phyloP scores from a whole-genome alignment of 2,113 vertebrate genomes.

The Catharus minimus region DNA sequence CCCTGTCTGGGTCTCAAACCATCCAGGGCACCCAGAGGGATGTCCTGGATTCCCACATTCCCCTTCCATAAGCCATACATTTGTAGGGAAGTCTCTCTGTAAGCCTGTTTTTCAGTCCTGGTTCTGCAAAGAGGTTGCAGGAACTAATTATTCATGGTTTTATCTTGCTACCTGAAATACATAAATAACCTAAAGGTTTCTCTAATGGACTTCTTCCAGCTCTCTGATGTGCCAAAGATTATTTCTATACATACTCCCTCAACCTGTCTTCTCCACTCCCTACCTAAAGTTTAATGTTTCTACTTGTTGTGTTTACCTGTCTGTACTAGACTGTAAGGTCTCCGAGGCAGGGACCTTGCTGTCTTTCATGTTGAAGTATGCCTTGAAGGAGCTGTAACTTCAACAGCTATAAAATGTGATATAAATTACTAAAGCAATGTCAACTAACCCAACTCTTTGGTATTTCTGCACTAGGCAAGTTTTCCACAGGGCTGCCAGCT shows the following conservation, averaged over 20 bases:
- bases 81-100: neutral
- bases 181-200: conserved; percentile 64
- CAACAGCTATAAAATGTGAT: conserved; percentile 36
- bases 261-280: conserved; percentile 70
- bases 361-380: conserved; percentile 13
- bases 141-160: conserved; percentile 66
- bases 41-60: neutral
- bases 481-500: neutral
- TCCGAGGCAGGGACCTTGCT: conserved; percentile 14
- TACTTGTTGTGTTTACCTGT: conserved; percentile 68
- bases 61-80: neutral
- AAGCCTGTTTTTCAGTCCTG: neutral
- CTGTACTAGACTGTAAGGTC: conserved; percentile 53
- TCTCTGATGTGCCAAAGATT: conserved; percentile 71
- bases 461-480: neutral
- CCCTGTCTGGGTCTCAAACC: no score
- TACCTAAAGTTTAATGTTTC: conserved; percentile 64
- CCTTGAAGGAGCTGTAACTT: conserved; percentile 43
- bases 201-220: conserved; percentile 64
- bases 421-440: conserved; percentile 5
- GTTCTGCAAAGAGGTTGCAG: conserved; percentile 53
- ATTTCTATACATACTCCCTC: conserved; percentile 64
- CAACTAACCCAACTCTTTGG: neutral
- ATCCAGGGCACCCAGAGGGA: no score
- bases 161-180: conserved; percentile 65